Evolutionary conservation across 2,113 vertebrate genomes (phyloP), one percentile per base, ranked within the genome.

Genomic region (Falco punctatus): DNA sequence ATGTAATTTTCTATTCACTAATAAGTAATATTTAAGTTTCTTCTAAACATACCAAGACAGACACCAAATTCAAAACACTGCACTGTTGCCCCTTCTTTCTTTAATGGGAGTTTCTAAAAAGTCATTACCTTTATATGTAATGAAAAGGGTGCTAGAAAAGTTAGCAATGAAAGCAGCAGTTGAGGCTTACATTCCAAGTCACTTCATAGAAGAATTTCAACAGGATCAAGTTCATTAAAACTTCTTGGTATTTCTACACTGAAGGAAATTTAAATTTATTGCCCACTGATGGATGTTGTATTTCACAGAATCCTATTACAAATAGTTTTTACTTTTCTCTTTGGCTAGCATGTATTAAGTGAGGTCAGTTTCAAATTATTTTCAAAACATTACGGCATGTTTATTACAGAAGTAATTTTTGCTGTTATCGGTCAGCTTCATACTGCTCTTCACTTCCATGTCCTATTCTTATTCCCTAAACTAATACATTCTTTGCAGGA

Each of bases 121-220:
- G 9, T 26, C 46, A 30, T 6, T 49, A 15, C 8, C 64, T 19
- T 42, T 21, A 23, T 11, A 23, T 1, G 0, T 12, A 49, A 35
- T 1, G 3, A 67, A 81, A 40, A 17, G 16, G 12, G 22, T 35
- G 27, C 26, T 44, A 75, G 23, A 74, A 95, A 79, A 92, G 32
- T 32, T 51, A 67, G 10, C 26, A 28, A 35, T 2, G 4, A 6
- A 51, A 86, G 46, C 13, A 89, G 57, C 38, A 89, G 30, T 35
- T 46, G 24, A 78, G 19, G 40, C 35, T 64, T 38, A 33, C 3
- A 46, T 35, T 80, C 10, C 28, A 38, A 57, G 14, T 33, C 44
- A 54, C 5, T 22, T 72, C 18, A 75, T 7, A 27, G 22, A 66
- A 79, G 20, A 65, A 52, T 38, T 66, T 62, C 35, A 85, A 57